phyloP scores from a whole-genome alignment of 2,797 vertebrate species.

The Propithecus deckenii region DNA sequence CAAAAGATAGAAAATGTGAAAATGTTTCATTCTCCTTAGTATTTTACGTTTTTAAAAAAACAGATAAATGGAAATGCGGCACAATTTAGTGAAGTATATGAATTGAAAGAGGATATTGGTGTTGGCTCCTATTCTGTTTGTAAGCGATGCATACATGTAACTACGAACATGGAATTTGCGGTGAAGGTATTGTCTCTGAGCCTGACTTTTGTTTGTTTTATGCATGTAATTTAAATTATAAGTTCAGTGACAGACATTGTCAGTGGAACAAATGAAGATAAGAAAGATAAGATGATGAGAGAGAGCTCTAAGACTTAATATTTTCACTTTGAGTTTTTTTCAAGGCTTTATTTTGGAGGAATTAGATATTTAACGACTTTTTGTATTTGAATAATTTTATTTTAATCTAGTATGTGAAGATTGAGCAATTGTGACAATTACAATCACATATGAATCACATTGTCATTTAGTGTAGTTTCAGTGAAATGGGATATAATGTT shows the following conservation, averaged over 20 bases:
- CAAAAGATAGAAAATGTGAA: constrained; percentile 35
- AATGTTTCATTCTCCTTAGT: constrained; percentile 40
- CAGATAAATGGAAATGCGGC: constrained; percentile 93
- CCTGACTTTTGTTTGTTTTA: neutral
- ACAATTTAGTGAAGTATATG: constrained; percentile 94
- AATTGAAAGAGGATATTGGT: constrained; percentile 97
- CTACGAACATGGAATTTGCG: constrained; percentile 95
- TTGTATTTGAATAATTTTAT: constrained; percentile 37
- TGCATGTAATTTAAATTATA: constrained; percentile 23
- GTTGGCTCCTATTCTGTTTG: constrained; percentile 98
- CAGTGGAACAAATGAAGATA: neutral
- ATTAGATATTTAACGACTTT: neutral
- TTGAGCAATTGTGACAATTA: neutral
- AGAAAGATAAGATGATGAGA: constrained; percentile 21
- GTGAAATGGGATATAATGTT: neutral
- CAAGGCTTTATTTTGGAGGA: constrained; percentile 12
- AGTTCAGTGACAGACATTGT: neutral
- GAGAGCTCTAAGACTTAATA: neutral
- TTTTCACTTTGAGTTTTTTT: constrained; percentile 50
- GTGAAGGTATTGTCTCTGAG: constrained; percentile 91
- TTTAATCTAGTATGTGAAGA: neutral
- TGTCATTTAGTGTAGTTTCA: constrained; percentile 13
- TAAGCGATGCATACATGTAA: constrained; percentile 94
- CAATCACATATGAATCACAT: neutral
- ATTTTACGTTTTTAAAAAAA: constrained; percentile 72